Evolutionary conservation across 1,140 invertebrate genomes (phyloP).

Genomic region (Hyphantria cunea): DNA sequence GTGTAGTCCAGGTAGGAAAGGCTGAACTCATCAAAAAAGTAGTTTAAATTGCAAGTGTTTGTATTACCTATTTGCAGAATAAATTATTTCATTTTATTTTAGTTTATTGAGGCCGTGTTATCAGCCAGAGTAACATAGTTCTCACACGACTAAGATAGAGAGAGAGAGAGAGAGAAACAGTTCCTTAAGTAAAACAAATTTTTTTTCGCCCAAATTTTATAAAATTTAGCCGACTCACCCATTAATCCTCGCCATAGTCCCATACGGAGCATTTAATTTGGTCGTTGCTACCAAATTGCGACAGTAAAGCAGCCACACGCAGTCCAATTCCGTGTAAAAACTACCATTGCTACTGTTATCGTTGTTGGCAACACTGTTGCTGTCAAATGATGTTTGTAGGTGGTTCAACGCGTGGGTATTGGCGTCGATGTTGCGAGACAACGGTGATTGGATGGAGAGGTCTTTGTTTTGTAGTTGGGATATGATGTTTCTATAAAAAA

Average conservation of each 20-base stretch:
- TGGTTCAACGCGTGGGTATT: conserved; percentile 61
- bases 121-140: too few relatives aligned
- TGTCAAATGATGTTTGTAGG: conserved; percentile 57
- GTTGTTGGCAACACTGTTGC: conserved; percentile 37
- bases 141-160: too few relatives aligned
- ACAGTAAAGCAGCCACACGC: conserved; percentile 85
- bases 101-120: too few relatives aligned
- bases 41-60: too few relatives aligned
- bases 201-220: too few relatives aligned
- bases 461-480: conserved; percentile 57
- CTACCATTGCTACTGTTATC: conserved; percentile 7
- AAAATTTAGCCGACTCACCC: conserved; percentile 65
- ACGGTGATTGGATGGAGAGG: conserved; percentile 44
- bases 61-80: too few relatives aligned
- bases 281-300: conserved; percentile 83
- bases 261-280: conserved; percentile 81
- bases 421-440: conserved; percentile 57
- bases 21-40: too few relatives aligned
- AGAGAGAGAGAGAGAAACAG: too few relatives aligned
- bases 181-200: too few relatives aligned
- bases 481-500: conserved; percentile 54
- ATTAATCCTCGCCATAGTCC: conserved; percentile 84
- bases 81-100: too few relatives aligned
- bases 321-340: conserved; percentile 79
- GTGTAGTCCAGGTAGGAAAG: too few relatives aligned